These are phyloP conservation scores for Pseudopleuronectes americanus DNA, from an alignment of 2,797 vertebrate genomes.

Conservation along the genomic window DNA sequence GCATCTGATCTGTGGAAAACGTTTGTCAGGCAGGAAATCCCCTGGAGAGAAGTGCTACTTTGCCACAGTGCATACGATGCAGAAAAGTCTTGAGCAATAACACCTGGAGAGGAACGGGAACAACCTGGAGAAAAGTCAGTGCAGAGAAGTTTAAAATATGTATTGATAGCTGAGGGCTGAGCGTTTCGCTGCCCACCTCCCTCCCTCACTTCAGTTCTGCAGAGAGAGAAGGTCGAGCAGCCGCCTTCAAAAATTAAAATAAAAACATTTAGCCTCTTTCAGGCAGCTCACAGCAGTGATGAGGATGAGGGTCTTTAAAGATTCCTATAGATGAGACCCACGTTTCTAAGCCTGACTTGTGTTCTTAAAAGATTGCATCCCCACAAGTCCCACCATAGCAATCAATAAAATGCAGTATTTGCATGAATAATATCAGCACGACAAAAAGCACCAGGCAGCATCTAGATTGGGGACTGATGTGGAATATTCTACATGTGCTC, in stretches of 20 bases:
- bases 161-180: constrained; percentile 22
- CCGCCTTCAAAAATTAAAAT: constrained; percentile 20
- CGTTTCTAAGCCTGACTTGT: constrained; percentile 13
- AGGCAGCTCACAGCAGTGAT: not conserved
- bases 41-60: constrained; percentile 33
- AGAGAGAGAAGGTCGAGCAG: constrained; percentile 3
- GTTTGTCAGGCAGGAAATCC: constrained; percentile 47
- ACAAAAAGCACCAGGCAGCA: constrained; percentile 48
- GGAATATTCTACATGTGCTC: constrained; percentile 28
- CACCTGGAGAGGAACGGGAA: constrained; percentile 5
- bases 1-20: constrained; percentile 26
- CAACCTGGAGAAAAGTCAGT: constrained; percentile 39
- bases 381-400: constrained; percentile 7
- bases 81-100: constrained; percentile 20
- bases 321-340: not conserved
- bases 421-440: constrained; percentile 37
- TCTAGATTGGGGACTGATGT: constrained; percentile 30
- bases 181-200: constrained; percentile 10
- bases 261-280: not conserved
- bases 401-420: constrained; percentile 36
- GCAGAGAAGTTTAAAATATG: constrained; percentile 42
- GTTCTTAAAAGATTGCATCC: constrained; percentile 21
- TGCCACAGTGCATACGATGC: constrained; percentile 34
- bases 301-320: constrained; percentile 3
- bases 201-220: constrained; percentile 2